A percentile compares a stretch with the other conserved stretches of the same genome.
phyloP scores from a whole-genome alignment of 2,888 invertebrate species.

The Andricus curvator region DNA sequence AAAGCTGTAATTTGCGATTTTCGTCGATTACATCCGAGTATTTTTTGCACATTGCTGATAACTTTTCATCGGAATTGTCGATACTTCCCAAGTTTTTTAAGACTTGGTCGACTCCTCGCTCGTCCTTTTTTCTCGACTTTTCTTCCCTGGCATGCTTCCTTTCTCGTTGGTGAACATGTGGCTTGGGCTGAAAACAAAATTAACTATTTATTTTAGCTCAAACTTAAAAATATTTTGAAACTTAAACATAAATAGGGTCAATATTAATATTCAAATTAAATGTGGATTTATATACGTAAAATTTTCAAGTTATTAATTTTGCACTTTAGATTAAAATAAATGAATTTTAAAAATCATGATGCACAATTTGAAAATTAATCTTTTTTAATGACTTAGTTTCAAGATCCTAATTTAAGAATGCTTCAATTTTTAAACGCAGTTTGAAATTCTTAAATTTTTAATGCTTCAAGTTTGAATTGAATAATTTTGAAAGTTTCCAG shows the following conservation, averaged over 20 bases:
- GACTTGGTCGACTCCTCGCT: conserved; percentile 84
- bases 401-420: no score
- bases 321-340: no score
- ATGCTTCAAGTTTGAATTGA: no score
- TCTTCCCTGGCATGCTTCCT: conserved; percentile 71
- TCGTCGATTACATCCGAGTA: conserved; percentile 89
- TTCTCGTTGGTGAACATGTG: conserved; percentile 46
- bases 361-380: no score
- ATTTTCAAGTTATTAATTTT: no score
- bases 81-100: conserved; percentile 82
- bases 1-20: conserved; percentile 82
- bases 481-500: no score
- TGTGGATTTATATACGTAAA: no score
- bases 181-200: conserved; percentile 40
- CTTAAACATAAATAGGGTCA: not conserved
- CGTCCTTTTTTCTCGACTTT: conserved; percentile 80
- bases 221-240: not conserved
- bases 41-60: conserved; percentile 85
- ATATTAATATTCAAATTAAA: no score
- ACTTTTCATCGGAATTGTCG: conserved; percentile 84
- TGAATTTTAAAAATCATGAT: no score
- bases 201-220: not conserved
- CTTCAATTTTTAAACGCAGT: no score
- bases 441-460: no score
- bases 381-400: no score